Evolutionary conservation across 2,888 invertebrate species (phyloP), one percentile per base, ranked within the genome.

Genomic region (Hemithea aestivaria): DNA sequence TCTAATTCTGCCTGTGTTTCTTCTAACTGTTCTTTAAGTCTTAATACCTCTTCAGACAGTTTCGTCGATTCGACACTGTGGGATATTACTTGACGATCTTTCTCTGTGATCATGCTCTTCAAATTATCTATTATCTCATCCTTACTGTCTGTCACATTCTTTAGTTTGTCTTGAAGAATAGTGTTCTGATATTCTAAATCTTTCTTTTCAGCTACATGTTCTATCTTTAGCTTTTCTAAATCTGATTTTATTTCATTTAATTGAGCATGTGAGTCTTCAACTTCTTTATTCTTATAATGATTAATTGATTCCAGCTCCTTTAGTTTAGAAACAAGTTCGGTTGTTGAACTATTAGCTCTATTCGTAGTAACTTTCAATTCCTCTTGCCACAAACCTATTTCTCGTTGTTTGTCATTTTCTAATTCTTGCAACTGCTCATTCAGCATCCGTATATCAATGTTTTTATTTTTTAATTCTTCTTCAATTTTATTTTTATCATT

Each of bases 131-230:
- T 69, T 1, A 73, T 62, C 56, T 74, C 74, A 41, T 78, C 71
- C 52, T 76, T 79, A 33, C 58, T 62, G 8, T 66, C 66, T 4
- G 63, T 60, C 1, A 76, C 56, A 61, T 77, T 75, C 57, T 85
- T 77, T 30, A 90, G 45, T 36, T 76, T 73, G 43, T 88, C 80
- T 47, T 82, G 70, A 30, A 83, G 60, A 48, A 65, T 63, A 6
- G 51, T 55, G 9, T 77, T 61, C 58, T 88, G 78, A 35, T 66
- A 56, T 38, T 73, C 70, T 31, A 75, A 71, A 44, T 87, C 81
- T 49, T 82, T 83, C 45, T 74, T 72, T 41, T 63, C 68, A 24
- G 75, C 72, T 58, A 88, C 88, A 40, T 89, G 70, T 37, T 89
- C 81, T 20, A 70, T 64, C 36, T 87, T 68, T 39, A 63, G 54